A percentile compares a stretch with the other conserved stretches of the same genome.
These are phyloP conservation scores for Rhagonycha lutea DNA, from an alignment of 2,888 invertebrate genomes.

Conservation along the genomic window DNA sequence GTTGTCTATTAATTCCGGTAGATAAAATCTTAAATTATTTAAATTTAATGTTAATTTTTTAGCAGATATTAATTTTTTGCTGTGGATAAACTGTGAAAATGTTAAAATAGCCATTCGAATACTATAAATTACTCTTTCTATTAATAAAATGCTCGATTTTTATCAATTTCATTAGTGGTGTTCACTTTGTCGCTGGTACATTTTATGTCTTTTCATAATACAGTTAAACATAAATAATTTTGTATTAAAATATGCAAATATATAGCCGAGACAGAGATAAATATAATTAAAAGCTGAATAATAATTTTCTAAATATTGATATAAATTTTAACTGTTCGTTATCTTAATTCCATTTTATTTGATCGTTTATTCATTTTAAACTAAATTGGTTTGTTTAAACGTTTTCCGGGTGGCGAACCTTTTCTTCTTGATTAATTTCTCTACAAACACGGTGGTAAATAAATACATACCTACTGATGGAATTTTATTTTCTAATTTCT, in stretches of 20 bases:
- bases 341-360: not conserved
- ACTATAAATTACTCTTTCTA: not conserved
- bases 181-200: not conserved
- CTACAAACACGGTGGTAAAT: not conserved
- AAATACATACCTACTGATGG: not conserved
- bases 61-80: not conserved
- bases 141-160: not conserved
- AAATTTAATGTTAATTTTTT: not conserved
- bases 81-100: not conserved
- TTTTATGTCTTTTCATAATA: not conserved
- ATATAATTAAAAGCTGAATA: not conserved
- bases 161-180: not conserved
- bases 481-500: not conserved
- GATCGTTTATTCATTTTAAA: not conserved
- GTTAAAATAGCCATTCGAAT: not conserved
- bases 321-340: not conserved
- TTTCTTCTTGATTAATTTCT: not conserved
- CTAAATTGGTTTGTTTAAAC: not conserved
- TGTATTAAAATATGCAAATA: not conserved
- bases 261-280: not conserved
- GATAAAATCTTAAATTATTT: not conserved
- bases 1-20: not conserved
- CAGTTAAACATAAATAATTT: not conserved
- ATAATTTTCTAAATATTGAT: not conserved
- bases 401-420: not conserved